Evolutionary conservation across 1,140 invertebrate species (phyloP), one percentile per base, ranked within the genome.

Genomic region (Ostrea denselamellosa): DNA sequence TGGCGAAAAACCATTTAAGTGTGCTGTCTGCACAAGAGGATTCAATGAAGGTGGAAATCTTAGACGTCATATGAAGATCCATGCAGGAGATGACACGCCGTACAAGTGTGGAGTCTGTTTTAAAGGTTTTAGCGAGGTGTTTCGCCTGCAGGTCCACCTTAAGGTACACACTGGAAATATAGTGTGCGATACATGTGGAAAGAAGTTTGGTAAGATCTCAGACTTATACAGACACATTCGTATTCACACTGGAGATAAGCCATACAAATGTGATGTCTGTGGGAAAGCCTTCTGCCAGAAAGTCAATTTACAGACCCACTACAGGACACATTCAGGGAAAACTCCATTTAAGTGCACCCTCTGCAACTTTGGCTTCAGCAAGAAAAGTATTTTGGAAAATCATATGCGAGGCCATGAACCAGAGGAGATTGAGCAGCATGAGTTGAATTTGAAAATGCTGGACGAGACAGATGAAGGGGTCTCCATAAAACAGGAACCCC

Each of bases 291-390:
- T 89, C 84, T 89, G 87, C 22, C 86, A 90, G 56, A 91, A 90
- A 65, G 86, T 89, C 22, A 90, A 86, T 34, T 54, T 91, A 71
- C 62, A 87, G 28, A 89, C 87, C 19, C 87, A 90, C 53, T 85
- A 90, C 58, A 87, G 92, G 0, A 98, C 98, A 94, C 98, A 98
- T 94, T 98, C 98, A 0, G 98, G 98, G 62, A 97, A 97, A 82
- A 98, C 99, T 94, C 98, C 98, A 10, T 99, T 99, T 96, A 98
- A 98, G 93, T 99, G 98, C 94, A 96, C 96, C 89, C 97, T 98
- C 7, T 99, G 98, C 94, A 97, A 98, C 93, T 95, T 98, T n/a
- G 89, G 97, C 19, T 99, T 99, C 94, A 98, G 98, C 19, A 96
- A 98, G 52, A 98, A 97, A 88, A 98, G 99, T 95, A 98, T 99